A percentile compares a stretch with the other conserved stretches of the same genome.
These are phyloP conservation scores for Hirtodrosophila duncani DNA, from an alignment of 2,888 invertebrate species.

Conservation along the genomic window DNA sequence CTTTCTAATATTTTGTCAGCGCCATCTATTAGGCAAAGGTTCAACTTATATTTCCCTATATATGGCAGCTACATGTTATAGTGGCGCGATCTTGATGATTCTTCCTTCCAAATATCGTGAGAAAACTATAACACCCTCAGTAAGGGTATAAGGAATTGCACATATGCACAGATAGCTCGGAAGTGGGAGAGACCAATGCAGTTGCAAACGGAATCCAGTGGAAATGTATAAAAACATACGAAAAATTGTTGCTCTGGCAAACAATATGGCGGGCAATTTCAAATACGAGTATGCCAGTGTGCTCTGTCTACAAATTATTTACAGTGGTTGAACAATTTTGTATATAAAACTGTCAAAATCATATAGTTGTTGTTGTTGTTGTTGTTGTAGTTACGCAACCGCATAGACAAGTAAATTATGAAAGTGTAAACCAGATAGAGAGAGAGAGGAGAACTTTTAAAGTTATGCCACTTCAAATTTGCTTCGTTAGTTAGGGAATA, in stretches of 20 bases:
- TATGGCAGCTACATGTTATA: too few relatives aligned
- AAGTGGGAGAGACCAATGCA: background rate
- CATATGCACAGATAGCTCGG: too few relatives aligned
- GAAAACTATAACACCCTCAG: too few relatives aligned
- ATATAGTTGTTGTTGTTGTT: slow-evolving; percentile 4
- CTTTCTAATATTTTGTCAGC: too few relatives aligned
- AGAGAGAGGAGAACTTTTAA: too few relatives aligned
- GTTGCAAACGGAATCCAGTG: slow-evolving; percentile 13
- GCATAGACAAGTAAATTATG: slow-evolving; percentile 40
- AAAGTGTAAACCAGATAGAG: too few relatives aligned
- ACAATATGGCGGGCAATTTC: slow-evolving; percentile 51
- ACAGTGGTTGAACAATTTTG: slow-evolving; percentile 55
- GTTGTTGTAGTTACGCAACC: slow-evolving; percentile 13
- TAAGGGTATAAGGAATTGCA: too few relatives aligned
- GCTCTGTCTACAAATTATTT: slow-evolving; percentile 57
- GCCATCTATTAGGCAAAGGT: too few relatives aligned
- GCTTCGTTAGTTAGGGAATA: slow-evolving; percentile 4
- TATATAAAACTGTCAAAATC: slow-evolving; percentile 40
- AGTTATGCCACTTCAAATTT: background rate
- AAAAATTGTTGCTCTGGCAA: slow-evolving; percentile 47
- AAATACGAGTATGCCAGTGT: slow-evolving; percentile 17
- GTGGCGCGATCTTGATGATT: too few relatives aligned
- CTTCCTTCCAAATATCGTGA: too few relatives aligned
- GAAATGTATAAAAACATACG: slow-evolving; percentile 48
- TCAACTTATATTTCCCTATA: too few relatives aligned